Evolutionary conservation across 2,113 vertebrate species (phyloP).

Genomic region (Tretioscincus oriximinensis): DNA sequence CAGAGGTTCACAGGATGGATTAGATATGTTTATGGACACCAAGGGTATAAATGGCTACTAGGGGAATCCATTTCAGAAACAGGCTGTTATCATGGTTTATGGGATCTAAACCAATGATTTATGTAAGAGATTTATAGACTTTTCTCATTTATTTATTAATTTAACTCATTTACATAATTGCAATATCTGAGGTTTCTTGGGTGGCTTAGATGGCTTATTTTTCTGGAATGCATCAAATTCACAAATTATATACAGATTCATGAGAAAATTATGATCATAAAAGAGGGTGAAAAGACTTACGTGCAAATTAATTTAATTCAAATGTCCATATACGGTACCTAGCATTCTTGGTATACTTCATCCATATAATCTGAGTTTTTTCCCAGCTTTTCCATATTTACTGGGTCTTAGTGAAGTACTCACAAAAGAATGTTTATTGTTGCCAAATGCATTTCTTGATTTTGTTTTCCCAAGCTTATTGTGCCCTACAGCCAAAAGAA

Average conservation of each 20-base stretch:
- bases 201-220: not conserved
- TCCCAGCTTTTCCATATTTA: not conserved
- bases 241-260: not conserved
- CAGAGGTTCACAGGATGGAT: too few species aligned
- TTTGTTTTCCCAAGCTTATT: conserved; percentile 7
- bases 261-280: not conserved
- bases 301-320: not conserved
- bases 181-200: too few species aligned
- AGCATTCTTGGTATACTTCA: not conserved
- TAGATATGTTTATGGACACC: too few species aligned
- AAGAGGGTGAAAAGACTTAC: not conserved
- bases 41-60: too few species aligned
- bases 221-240: not conserved
- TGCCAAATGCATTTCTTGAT: conserved; percentile 1
- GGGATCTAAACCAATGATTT: too few species aligned
- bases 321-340: not conserved
- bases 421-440: not conserved
- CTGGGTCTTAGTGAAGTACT: not conserved
- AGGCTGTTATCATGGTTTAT: too few species aligned
- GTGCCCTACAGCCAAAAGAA: not conserved
- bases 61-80: too few species aligned
- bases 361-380: not conserved
- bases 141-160: too few species aligned
- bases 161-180: too few species aligned
- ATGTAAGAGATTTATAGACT: too few species aligned